Conservation (phyloP, 2,888 invertebrate genomes). For the Copidosoma aretas region DNA sequence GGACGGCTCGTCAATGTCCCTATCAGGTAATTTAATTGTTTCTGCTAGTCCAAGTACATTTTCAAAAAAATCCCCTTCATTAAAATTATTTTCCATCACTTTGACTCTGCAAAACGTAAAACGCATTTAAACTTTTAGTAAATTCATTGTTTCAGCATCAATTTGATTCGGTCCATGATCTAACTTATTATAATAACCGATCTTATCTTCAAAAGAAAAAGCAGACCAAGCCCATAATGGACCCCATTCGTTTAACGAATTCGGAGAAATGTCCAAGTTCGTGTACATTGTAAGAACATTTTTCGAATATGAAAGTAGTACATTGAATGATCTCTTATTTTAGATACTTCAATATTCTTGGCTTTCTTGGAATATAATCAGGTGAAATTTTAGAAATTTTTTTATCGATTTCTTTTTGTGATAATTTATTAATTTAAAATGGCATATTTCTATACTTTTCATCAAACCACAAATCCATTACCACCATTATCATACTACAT, state of each 20-base stretch:
- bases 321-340: background rate
- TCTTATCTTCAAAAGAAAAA: conserved; percentile 36
- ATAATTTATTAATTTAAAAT: conserved; percentile 4
- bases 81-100: conserved; percentile 9
- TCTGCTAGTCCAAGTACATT: too few species aligned
- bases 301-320: conserved; percentile 18
- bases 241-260: conserved; percentile 21
- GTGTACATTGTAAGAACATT: conserved; percentile 32
- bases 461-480: conserved; percentile 6
- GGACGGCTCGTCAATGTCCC: conserved; percentile 1
- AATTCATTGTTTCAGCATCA: conserved; percentile 29
- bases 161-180: conserved; percentile 30
- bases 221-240: conserved; percentile 29
- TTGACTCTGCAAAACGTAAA: too few species aligned
- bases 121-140: conserved; percentile 13
- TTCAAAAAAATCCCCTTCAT: background rate
- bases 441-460: background rate
- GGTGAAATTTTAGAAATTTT: conserved; percentile 14
- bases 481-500: conserved; percentile 1
- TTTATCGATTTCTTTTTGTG: conserved; percentile 6
- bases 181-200: conserved; percentile 22
- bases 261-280: conserved; percentile 18
- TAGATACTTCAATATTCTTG: conserved; percentile 6
- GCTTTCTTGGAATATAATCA: conserved; percentile 13
- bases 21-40: too few species aligned